Base-by-base conservation (phyloP, 2,888 invertebrate genomes). In the Leptopterna dolabrata region DNA sequence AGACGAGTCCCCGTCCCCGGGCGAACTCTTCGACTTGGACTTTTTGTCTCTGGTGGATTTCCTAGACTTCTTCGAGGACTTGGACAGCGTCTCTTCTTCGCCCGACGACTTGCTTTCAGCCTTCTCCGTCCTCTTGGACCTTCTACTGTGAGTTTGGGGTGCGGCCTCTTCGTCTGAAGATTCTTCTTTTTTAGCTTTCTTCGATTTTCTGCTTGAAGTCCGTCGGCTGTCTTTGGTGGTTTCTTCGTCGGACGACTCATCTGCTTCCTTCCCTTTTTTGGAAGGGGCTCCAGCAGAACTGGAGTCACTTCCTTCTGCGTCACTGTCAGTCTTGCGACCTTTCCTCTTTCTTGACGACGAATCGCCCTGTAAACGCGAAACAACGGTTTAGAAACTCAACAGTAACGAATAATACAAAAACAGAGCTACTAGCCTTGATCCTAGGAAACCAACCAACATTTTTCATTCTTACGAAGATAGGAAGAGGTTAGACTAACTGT, bases 11-110 rank as follows among this genome's bases (percentile, higher is more conserved):
- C 43, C 78, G n/a, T 78, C 45, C 0, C 24, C 78, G 1, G 78
- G 78, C 19, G 78, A 43, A 45, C 78, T 78, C 14, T 43, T 78
- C 1, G 78, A 45, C 24, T 78, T 78, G 0, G 78, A 78, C 78
- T 36, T 43, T 24, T 45, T 43, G 11, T 78, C 45, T 24, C 78
- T 36, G 9, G 19, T 14, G 14, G 55, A 55, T 51, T 55, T 81
- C 16, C 27, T 0, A 0, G n/a, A 4, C 63, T 63, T 63, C 19
- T 24, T 55, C 2, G 55, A n/a, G 2, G 55, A 7, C 19, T 55
- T 63, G 24, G 63, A 24, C 6, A n/a, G 51, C 1, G 63, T 24
- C 24, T 63, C 63, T 24, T 24, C 63, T 7, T 63, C 63, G 24
- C 24, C 63, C 13, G 63, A 63, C 6, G 63, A 63, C 16, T 45